Conservation (phyloP, 2,888 invertebrate species). For the Melikaiella ostensackeni region DNA sequence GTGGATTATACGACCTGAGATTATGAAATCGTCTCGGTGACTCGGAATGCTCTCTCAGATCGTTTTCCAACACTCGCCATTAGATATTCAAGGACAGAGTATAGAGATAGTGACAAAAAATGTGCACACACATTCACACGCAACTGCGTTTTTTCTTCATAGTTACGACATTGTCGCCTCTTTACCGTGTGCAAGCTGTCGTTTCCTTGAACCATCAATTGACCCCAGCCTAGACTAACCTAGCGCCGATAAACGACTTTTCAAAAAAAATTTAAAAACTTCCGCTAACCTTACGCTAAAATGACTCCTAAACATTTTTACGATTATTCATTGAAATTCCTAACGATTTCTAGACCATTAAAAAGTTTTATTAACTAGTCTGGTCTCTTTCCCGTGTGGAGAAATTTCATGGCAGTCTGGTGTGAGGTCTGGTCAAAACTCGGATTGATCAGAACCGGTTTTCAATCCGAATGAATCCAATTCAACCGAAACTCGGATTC, state of each 20-base stretch:
- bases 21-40: slow-evolving; percentile 59
- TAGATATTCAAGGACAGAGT: slow-evolving; percentile 61
- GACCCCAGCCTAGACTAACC: slow-evolving; percentile 8
- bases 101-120: slow-evolving; percentile 44
- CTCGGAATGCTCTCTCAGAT: slow-evolving; percentile 53
- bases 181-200: background rate
- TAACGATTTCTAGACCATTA: too few relatives aligned
- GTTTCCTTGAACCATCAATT: slow-evolving; percentile 40
- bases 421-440: too few relatives aligned
- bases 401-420: too few relatives aligned
- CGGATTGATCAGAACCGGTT: too few relatives aligned
- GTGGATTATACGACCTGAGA: slow-evolving; percentile 56
- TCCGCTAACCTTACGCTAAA: background rate
- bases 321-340: too few relatives aligned
- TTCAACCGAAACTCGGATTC: too few relatives aligned
- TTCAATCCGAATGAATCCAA: too few relatives aligned
- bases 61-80: slow-evolving; percentile 50
- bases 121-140: slow-evolving; percentile 35
- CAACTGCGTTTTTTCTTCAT: slow-evolving; percentile 37
- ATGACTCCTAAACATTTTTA: too few relatives aligned
- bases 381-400: too few relatives aligned
- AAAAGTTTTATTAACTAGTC: too few relatives aligned
- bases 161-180: slow-evolving; percentile 1
- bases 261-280: background rate
- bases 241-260: background rate